Evolutionary conservation across 2,888 invertebrate species (phyloP).

Genomic region (Drosophila neotestacea): DNA sequence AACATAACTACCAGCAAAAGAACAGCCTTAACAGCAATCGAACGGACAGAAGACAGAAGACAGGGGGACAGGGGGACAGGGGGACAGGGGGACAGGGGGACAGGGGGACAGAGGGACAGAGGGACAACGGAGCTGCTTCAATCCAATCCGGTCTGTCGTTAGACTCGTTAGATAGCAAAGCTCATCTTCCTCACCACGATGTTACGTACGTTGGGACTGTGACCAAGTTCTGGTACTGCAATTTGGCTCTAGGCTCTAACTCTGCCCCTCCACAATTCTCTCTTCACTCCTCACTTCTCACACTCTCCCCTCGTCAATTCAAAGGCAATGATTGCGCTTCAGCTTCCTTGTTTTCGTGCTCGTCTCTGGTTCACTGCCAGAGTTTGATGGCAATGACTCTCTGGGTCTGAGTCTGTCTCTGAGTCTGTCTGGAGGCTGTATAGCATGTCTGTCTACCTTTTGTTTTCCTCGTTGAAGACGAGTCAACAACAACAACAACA

Average conservation of each 20-base stretch:
- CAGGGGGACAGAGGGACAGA: no score
- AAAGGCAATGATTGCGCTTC: constrained; percentile 59
- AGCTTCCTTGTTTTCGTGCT: constrained; percentile 78
- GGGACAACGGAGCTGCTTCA: constrained; percentile 38
- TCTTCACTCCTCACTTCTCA: neutral
- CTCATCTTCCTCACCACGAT: constrained; percentile 34
- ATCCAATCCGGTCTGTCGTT: constrained; percentile 70
- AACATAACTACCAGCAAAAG: constrained; percentile 68
- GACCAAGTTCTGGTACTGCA: constrained; percentile 73
- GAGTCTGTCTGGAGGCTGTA: constrained; percentile 26
- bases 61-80: no score
- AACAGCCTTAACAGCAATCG: constrained; percentile 42
- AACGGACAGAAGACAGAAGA: constrained; percentile 17
- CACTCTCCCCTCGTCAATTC: constrained; percentile 6
- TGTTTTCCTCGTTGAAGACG: constrained; percentile 37
- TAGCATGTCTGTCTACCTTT: constrained; percentile 45
- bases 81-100: constrained; percentile 13
- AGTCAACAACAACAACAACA: constrained; percentile 19
- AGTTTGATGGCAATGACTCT: constrained; percentile 74
- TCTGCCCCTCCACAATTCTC: neutral
- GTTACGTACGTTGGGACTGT: constrained; percentile 34
- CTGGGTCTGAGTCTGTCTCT: constrained; percentile 31
- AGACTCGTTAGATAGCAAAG: constrained; percentile 73
- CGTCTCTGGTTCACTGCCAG: constrained; percentile 71
- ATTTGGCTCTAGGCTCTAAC: constrained; percentile 61